These are phyloP conservation scores for Drosophila albomicans DNA, from an alignment of 1,140 invertebrate species.

Conservation along the genomic window DNA sequence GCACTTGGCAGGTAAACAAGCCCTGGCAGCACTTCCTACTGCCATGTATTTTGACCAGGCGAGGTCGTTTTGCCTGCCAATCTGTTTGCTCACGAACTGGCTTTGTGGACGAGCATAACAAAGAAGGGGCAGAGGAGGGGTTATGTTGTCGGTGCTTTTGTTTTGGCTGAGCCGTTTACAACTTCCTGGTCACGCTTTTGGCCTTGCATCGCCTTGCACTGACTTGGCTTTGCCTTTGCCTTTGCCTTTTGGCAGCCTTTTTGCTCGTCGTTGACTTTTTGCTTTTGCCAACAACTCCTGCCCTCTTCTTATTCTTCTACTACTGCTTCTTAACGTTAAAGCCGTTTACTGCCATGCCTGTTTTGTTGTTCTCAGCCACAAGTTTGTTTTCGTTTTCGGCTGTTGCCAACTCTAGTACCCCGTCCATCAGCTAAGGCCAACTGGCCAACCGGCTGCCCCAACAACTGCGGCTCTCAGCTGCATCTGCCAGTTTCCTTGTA, in stretches of 20 bases:
- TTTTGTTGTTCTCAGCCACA: conserved; percentile 69
- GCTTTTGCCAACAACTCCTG: conserved; percentile 10
- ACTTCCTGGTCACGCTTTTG: conserved; percentile 77
- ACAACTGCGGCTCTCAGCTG: conserved; percentile 17
- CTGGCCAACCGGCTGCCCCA: conserved; percentile 20
- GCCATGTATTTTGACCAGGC: conserved; percentile 55
- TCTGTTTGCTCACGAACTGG: conserved; percentile 73
- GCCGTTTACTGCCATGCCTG: conserved; percentile 58
- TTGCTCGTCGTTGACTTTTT: conserved; percentile 34
- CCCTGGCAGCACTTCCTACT: conserved; percentile 55
- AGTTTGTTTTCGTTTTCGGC: conserved; percentile 68
- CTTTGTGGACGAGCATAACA: conserved; percentile 8
- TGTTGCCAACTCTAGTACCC: conserved; percentile 65
- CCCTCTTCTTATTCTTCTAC: conserved; percentile 3
- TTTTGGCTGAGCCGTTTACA: conserved; percentile 70
- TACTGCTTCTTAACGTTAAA: conserved; percentile 36
- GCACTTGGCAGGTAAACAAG: conserved; percentile 55
- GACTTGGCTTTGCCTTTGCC: conserved; percentile 17
- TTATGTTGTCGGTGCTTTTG: conserved; percentile 38
- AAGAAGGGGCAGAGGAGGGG: not conserved
- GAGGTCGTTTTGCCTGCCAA: conserved; percentile 72
- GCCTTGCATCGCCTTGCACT: conserved; percentile 42
- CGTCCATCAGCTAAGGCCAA: conserved; percentile 63
- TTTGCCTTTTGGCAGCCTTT: conserved; percentile 44
- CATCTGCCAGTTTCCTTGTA: conserved; percentile 61